Evolutionary conservation across 2,888 invertebrate genomes (phyloP).

Genomic region (Siphlonurus alternatus): DNA sequence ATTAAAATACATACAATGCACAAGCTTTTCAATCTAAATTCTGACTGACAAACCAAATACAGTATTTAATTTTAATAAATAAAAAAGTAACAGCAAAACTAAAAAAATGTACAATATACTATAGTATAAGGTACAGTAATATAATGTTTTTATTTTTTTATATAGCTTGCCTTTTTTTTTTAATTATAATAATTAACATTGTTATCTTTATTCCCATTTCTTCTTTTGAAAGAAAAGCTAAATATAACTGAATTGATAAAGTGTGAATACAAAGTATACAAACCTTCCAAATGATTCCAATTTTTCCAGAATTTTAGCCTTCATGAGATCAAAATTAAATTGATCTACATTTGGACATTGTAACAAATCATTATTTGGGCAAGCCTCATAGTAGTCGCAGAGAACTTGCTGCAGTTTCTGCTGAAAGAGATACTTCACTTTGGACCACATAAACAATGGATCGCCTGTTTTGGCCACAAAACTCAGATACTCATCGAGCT

Average conservation of each 20-base stretch:
- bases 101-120: too few species aligned
- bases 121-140: too few species aligned
- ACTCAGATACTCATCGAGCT: constrained; percentile 74
- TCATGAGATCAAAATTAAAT: constrained; percentile 80
- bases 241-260: too few species aligned
- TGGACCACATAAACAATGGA: constrained; percentile 81
- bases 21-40: too few species aligned
- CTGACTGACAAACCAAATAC: too few species aligned
- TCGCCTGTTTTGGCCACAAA: constrained; percentile 90
- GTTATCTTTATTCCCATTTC: neutral
- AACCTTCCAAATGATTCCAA: constrained; percentile 49
- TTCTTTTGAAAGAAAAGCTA: too few species aligned
- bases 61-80: too few species aligned
- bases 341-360: constrained; percentile 74
- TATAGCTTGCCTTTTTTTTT: neutral
- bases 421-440: constrained; percentile 72
- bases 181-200: neutral
- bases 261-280: neutral
- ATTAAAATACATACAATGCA: too few species aligned
- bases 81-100: too few species aligned
- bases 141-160: too few species aligned
- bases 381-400: constrained; percentile 67
- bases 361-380: constrained; percentile 24
- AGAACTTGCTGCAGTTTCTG: constrained; percentile 76
- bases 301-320: constrained; percentile 60